Conservation (phyloP, 37 sponge, comb jelly and placozoan genomes). For the Spongilla lacustris region DNA sequence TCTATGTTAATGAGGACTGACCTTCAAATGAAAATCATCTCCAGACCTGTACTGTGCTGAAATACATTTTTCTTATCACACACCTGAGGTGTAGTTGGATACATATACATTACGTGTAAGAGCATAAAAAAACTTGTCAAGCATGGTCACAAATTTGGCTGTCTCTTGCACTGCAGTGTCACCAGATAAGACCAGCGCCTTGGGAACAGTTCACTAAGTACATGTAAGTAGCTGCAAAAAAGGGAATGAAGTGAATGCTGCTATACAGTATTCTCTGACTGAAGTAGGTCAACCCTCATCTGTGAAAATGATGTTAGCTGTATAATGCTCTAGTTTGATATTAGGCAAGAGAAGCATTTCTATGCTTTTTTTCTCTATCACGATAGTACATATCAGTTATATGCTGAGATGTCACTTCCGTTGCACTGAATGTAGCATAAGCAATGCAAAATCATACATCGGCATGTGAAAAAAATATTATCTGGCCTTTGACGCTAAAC, state of each 20-base stretch:
- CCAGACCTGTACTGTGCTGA: no score
- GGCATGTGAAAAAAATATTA: no score
- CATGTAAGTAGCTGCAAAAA: background rate
- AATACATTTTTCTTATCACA: no score
- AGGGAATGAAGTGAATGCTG: background rate
- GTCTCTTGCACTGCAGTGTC: background rate
- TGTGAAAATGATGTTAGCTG: background rate
- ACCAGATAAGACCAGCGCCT: background rate
- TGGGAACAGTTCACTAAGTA: background rate
- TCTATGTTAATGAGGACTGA: no score
- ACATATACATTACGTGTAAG: no score
- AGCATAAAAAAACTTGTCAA: background rate
- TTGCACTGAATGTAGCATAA: background rate
- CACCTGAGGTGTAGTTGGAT: no score
- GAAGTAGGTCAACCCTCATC: background rate
- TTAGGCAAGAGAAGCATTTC: background rate
- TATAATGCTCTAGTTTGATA: background rate
- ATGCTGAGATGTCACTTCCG: background rate
- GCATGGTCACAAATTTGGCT: background rate
- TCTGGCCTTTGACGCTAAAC: no score
- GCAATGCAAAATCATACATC: no score
- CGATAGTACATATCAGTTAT: background rate
- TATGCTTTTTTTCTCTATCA: background rate
- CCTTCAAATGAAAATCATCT: no score
- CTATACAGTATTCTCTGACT: background rate